Base-by-base conservation (phyloP, 1,140 invertebrate species). In the Holcopasites calliopsidis region DNA sequence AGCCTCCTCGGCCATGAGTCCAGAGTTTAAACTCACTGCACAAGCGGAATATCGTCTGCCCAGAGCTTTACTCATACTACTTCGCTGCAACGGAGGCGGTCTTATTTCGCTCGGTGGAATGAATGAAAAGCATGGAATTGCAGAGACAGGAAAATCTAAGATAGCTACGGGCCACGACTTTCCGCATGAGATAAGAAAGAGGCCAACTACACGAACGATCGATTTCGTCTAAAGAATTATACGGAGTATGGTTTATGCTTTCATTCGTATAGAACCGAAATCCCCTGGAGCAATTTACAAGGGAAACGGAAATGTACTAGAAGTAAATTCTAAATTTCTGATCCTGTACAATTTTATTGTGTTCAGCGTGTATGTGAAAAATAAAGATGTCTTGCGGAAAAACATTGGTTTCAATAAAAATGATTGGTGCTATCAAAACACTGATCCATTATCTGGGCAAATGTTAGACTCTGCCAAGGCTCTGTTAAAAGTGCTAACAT, bases 101-200 rank as follows among this genome's bases (percentile, higher is more conserved):
- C 47, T 65, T 65, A 65, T 54, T 68, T 68, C 49, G 65, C 35
- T 68, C 35, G 33, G 65, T 16, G 50, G 49, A 68, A 54, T 68
- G 65, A 68, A 40, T 54, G 65, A 52, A 38, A 54, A 68, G 21
- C 40, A 31, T 33, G 23, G 26, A n/a, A 11, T 23, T 31, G 5
- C 31, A 26, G 31, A 54, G 33, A 23, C 16, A 4, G 35, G 18
- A 11, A 54, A 28, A 38, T 68, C 65, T 68, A n/a, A 31, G 21
- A 5, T 68, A 16, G 31, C 52, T 66, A 54, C 65, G 65, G 35
- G 35, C 54, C 65, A 55, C 33, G 23, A 54, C 33, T 35, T 68
- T 23, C 33, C 16, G 47, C 52, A 50, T 28, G 11, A 18, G 16
- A 7, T n/a, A 40, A 23, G 31, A 65, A 35, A 3, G 21, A 10